A percentile compares a stretch with the other conserved stretches of the same genome.
Evolutionary conservation across 2,113 vertebrate genomes (phyloP).

Genomic region (Menura novaehollandiae): DNA sequence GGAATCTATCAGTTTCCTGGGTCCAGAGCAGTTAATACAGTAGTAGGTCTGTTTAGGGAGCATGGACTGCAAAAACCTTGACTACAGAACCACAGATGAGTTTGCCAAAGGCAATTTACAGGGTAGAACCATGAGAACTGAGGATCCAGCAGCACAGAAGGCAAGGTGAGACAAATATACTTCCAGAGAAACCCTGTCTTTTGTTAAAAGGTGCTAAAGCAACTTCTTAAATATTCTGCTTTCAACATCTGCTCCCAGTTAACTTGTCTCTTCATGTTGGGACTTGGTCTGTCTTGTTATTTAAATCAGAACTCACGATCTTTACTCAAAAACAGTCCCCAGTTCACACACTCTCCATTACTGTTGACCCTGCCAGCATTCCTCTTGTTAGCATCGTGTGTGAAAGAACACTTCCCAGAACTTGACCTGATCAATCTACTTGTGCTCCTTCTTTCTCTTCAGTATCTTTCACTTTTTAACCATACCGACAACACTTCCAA

Average conservation of each 20-base stretch:
- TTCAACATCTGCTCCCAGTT: background rate
- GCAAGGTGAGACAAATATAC: background rate
- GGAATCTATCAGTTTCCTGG: background rate
- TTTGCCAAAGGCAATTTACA: background rate
- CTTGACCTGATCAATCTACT: background rate
- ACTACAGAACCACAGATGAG: accelerated
- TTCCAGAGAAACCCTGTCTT: background rate
- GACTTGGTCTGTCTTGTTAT: background rate
- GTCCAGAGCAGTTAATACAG: background rate
- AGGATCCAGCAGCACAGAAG: background rate
- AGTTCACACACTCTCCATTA: background rate
- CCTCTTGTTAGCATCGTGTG: background rate
- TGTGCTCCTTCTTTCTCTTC: background rate
- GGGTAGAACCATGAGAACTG: background rate
- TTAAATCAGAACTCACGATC: background rate
- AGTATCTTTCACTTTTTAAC: background rate
- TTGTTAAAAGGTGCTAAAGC: background rate
- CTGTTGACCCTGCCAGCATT: background rate
- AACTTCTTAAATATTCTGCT: background rate
- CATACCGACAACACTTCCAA: background rate
- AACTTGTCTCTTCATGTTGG: background rate
- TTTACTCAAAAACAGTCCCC: accelerated
- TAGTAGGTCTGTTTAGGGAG: background rate
- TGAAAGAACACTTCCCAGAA: background rate
- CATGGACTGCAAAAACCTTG: background rate